phyloP scores from a whole-genome alignment of 2,113 vertebrate genomes.

The Raphicerus campestris region DNA sequence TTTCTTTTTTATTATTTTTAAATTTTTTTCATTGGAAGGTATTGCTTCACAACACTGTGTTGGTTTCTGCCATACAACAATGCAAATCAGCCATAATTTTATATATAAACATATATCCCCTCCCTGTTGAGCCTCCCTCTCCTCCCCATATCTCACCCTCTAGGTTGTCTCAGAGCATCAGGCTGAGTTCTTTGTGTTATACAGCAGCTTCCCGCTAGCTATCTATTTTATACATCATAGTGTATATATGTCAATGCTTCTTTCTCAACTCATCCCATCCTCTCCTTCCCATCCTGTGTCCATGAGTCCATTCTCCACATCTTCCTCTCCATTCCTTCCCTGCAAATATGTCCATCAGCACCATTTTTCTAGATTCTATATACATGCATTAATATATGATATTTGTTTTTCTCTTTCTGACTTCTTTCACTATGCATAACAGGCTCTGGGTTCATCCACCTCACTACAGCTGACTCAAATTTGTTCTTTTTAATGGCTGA shows the following conservation, averaged over 20 bases:
- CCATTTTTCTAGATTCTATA: not conserved
- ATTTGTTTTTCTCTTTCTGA: not conserved
- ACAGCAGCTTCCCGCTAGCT: not conserved
- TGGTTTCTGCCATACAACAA: not conserved
- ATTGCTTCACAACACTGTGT: not conserved
- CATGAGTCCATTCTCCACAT: not conserved
- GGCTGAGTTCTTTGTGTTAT: not conserved
- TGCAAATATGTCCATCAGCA: not conserved
- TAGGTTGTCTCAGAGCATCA: not conserved
- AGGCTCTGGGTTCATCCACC: not conserved
- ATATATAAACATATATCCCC: not conserved
- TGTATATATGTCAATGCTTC: not conserved
- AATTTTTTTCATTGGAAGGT: not conserved
- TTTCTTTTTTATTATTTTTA: not conserved
- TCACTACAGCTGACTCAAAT: not conserved
- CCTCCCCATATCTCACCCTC: not conserved
- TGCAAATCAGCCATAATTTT: not conserved
- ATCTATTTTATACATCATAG: not conserved
- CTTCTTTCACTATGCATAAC: not conserved
- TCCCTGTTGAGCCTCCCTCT: not conserved
- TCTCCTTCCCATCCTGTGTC: not conserved
- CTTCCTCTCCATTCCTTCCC: not conserved
- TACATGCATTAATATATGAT: not conserved
- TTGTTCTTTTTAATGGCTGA: not conserved
- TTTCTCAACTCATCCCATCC: not conserved